Base-by-base conservation (phyloP, 2,888 invertebrate species). In the Hyposoter dolosus region DNA sequence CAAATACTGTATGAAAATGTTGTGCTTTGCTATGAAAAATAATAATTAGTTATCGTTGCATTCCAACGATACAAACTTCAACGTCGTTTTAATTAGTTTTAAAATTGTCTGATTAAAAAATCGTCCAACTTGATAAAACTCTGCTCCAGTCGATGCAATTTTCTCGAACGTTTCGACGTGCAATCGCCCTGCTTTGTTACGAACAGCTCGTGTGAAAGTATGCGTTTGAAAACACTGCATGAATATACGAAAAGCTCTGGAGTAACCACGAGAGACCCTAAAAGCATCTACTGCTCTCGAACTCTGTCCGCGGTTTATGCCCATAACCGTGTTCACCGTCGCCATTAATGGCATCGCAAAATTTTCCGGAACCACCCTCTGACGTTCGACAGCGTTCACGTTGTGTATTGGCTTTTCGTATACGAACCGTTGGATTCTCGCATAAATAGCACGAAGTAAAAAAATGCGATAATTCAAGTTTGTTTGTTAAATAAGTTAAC, bases 311-410 rank as follows among this genome's bases (percentile, higher is more conserved):
- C 40, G 82, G 75, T 80, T 85, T 76, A 76, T 72, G 68, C 69
- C 79, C 66, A 19, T 79, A 69, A 60, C 75, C n/a, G 63, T 80
- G 76, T 76, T 66, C 76, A 76, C 79, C 19, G 79, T 45, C 50
- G 15, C 56, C 76, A 85, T 83, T 85, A 83, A 85, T 68, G 72
- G 79, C 80, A 68, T 78, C 56, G 60, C 65, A 53, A 85, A 83
- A 85, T 80, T 65, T 83, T 47, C 50, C 45, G 56, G n/a, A n/a
- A 53, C 28, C 28, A n/a, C 66, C 9, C 40, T 40, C 40, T 50
- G 69, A 72, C 69, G 56, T 72, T 84, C 72, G 66, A 71, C 72
- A 47, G 43, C 50, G 19, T 12, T 32, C 32, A 32, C 69, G 40
- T 53, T 50, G 77, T 84, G 77, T 72, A 60, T 50, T 47, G 60